These are phyloP conservation scores for Steinernema carpocapsae DNA, from an alignment of 2,888 invertebrate genomes.

Conservation along the genomic window DNA sequence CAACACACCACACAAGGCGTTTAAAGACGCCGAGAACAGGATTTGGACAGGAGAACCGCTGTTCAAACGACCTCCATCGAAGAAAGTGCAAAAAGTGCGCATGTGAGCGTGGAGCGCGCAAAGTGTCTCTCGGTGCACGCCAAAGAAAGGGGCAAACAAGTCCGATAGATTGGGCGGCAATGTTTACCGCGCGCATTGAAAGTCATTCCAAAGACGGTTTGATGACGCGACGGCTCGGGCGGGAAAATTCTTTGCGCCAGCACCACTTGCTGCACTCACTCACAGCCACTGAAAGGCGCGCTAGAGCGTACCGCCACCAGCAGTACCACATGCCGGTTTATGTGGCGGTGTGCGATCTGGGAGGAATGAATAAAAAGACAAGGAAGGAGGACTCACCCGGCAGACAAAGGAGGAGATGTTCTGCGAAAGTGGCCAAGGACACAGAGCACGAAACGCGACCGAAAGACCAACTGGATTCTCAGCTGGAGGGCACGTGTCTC, in stretches of 20 bases:
- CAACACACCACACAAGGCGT: slow-evolving; percentile 9
- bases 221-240: background rate
- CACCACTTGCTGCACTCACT: background rate
- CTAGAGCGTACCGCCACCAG: too few species aligned
- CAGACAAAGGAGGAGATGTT: slow-evolving; percentile 23
- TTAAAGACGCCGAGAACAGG: slow-evolving; percentile 1
- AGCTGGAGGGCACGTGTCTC: slow-evolving; percentile 29
- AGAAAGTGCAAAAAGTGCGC: slow-evolving; percentile 33
- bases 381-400: slow-evolving; percentile 4
- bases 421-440: slow-evolving; percentile 34
- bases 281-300: background rate
- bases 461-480: slow-evolving; percentile 12
- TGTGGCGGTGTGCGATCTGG: slow-evolving; percentile 27
- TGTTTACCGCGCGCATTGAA: slow-evolving; percentile 32
- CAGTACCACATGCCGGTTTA: slow-evolving; percentile 1
- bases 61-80: slow-evolving; percentile 5
- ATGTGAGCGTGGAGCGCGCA: slow-evolving; percentile 8
- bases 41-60: slow-evolving; percentile 3
- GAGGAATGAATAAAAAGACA: slow-evolving; percentile 16
- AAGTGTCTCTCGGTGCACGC: background rate
- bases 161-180: slow-evolving; percentile 5
- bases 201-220: slow-evolving; percentile 9
- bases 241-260: slow-evolving; percentile 14
- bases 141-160: background rate
- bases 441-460: slow-evolving; percentile 18